phyloP scores from a whole-genome alignment of 2,113 vertebrate species.

The Nanorana parkeri region DNA sequence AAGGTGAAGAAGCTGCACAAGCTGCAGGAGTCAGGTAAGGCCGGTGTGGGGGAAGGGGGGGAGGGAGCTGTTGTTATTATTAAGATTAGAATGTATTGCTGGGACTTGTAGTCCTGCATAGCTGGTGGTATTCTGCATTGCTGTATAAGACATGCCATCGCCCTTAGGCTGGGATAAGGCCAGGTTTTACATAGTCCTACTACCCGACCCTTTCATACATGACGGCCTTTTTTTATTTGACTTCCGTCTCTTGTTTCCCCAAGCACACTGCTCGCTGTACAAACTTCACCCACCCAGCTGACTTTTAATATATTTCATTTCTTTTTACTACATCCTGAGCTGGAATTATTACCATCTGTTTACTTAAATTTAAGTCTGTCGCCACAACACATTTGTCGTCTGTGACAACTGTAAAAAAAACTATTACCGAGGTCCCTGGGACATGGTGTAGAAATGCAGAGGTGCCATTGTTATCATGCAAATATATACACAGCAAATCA shows the following conservation, averaged over 20 bases:
- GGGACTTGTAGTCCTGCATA: too few species aligned
- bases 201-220: too few species aligned
- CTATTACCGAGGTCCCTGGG: neutral
- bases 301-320: slow-evolving; percentile 23
- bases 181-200: too few species aligned
- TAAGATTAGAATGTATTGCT: too few species aligned
- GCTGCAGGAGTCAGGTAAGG: too few species aligned
- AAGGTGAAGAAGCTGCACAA: too few species aligned
- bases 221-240: too few species aligned
- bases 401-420: slow-evolving; percentile 12
- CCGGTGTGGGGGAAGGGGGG: too few species aligned
- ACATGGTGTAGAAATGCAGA: slow-evolving; percentile 1
- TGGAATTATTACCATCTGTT: neutral
- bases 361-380: slow-evolving; percentile 13
- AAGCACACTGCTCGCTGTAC: neutral
- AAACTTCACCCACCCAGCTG: slow-evolving; percentile 10
- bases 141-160: too few species aligned
- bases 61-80: too few species aligned
- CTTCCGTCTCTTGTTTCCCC: neutral
- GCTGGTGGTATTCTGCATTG: too few species aligned
- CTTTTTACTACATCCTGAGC: neutral
- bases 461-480: neutral
- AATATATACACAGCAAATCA: neutral
- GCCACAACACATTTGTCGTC: neutral
- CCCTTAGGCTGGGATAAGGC: too few species aligned